Base-by-base conservation (phyloP, 2,888 invertebrate species). In the Andrena flavipes region DNA sequence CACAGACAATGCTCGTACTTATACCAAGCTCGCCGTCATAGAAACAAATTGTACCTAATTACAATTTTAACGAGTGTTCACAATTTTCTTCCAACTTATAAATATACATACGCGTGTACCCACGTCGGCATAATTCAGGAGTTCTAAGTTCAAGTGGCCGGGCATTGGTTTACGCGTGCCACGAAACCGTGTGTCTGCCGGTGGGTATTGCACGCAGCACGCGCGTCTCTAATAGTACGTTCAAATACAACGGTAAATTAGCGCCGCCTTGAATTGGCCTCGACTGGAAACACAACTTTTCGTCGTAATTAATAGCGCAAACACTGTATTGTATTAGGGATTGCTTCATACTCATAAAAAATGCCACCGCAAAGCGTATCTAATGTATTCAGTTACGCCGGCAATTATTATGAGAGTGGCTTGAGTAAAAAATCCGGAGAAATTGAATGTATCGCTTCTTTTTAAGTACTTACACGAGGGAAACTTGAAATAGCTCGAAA, bases 181-280 rank as follows among this genome's bases (percentile, higher is more conserved):
- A 76, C 49, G 68, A 6, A 63, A 76, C 42, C 78, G 76, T 59
- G 56, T 64, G 65, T 59, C 59, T 51, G 29, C 63, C 67, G 72
- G 83, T 80, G 84, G 70, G 80, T 76, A 76, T 80, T 81, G 63
- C 68, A 72, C 84, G 68, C 79, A 68, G 68, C 80, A 80, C 85
- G 77, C 77, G 78, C 82, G 79, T 85, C 80, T 85, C 86, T 87
- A 88, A 86, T 85, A 80, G 74, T 78, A 87, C 82, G 80, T 82
- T 82, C 82, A 85, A 85, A 85, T 80, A 87, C 82, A 83, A 82
- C 84, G 82, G 78, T 80, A 82, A 87, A 87, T 87, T 87, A 87
- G 82, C 86, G 80, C 80, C 82, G 73, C 70, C 80, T 67, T 72
- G 68, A 80, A 84, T 81, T 73, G 76, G 65, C 80, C 29, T 74